Evolutionary conservation across 2,113 vertebrate species (phyloP).

Genomic region (Falcunculus frontatus): DNA sequence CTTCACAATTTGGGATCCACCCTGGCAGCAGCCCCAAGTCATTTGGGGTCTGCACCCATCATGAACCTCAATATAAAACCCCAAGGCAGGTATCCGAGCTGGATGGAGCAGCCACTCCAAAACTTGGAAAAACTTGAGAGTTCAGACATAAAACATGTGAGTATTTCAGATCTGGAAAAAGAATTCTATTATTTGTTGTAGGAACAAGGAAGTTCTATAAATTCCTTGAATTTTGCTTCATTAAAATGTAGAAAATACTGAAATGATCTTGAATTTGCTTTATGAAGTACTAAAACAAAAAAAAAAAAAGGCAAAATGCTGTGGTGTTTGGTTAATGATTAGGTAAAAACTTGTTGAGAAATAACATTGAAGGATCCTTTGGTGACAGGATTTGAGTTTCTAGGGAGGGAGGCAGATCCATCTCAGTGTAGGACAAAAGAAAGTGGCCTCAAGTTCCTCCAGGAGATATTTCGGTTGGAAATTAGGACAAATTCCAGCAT

Average conservation of each 20-base stretch:
- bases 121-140: background rate
- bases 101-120: background rate
- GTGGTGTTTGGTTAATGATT: background rate
- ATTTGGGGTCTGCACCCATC: background rate
- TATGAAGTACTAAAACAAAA: background rate
- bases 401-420: background rate
- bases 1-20: background rate
- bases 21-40: background rate
- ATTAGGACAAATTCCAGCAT: background rate
- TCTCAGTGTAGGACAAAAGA: accelerated
- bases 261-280: background rate
- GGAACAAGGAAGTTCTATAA: background rate
- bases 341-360: background rate
- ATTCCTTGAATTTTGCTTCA: background rate
- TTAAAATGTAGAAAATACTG: background rate
- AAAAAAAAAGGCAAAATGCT: background rate
- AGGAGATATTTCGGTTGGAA: background rate
- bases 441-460: background rate
- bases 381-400: background rate
- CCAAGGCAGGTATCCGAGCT: accelerated
- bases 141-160: accelerated
- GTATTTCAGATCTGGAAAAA: background rate
- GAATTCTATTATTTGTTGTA: background rate
- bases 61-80: accelerated
- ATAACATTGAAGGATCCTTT: too few species aligned